Evolutionary conservation across 2,797 vertebrate species (phyloP).

Genomic region (Sebastes diploproa): DNA sequence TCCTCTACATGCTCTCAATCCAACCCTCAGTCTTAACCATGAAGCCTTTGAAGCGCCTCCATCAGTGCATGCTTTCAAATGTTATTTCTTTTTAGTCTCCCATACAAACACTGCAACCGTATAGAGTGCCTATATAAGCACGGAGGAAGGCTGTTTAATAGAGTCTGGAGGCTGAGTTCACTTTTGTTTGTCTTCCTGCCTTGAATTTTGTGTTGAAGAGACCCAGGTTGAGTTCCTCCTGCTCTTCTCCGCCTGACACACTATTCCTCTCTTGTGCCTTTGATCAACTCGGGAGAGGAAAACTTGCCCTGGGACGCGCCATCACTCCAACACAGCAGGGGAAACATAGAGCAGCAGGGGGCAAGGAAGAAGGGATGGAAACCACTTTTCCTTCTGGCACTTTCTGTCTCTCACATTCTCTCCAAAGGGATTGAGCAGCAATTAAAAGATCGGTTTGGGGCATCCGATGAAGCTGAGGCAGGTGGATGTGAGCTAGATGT

Average conservation of each 20-base stretch:
- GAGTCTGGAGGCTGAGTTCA: constrained; percentile 47
- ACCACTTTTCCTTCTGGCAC: constrained; percentile 33
- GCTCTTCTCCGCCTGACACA: constrained; percentile 46
- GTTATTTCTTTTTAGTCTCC: not conserved
- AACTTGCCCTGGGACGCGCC: constrained; percentile 53
- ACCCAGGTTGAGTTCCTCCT: constrained; percentile 49
- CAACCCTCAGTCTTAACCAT: not conserved
- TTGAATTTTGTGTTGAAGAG: constrained; percentile 26
- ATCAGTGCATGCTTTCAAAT: constrained; percentile 4
- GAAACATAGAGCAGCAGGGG: constrained; percentile 41
- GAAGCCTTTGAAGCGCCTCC: constrained; percentile 47
- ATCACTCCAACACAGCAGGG: constrained; percentile 61
- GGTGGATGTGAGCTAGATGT: not conserved
- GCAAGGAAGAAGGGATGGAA: constrained; percentile 55
- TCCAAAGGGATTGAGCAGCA: constrained; percentile 27
- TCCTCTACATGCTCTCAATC: constrained; percentile 15
- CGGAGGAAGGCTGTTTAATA: constrained; percentile 11
- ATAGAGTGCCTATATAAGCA: constrained; percentile 22
- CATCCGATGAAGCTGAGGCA: constrained; percentile 11
- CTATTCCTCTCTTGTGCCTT: constrained; percentile 53
- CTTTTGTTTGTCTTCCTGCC: constrained; percentile 63
- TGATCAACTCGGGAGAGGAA: constrained; percentile 71
- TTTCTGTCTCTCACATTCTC: constrained; percentile 33
- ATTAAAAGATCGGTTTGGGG: constrained; percentile 43
- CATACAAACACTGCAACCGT: constrained; percentile 27